These are phyloP conservation scores for Malacoctenus gilli DNA, from an alignment of 2,797 vertebrate genomes.

Conservation along the genomic window DNA sequence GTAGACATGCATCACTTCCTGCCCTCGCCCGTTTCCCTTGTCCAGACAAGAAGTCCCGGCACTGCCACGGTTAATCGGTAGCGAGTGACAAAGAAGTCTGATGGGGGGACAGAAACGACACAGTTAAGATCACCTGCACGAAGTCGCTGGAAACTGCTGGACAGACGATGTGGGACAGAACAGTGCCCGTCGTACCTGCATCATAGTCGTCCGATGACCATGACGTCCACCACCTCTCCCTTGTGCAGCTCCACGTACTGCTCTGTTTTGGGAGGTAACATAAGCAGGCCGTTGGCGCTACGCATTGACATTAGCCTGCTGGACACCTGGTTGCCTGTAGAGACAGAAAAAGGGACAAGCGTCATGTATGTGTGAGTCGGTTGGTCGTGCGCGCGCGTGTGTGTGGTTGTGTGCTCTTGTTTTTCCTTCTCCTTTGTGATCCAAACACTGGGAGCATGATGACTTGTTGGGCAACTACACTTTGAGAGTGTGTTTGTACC, in stretches of 20 bases:
- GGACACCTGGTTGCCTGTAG: constrained; percentile 96
- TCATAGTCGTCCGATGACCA: constrained; percentile 99
- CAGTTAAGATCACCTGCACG: too few species aligned
- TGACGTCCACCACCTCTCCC: constrained; percentile 98
- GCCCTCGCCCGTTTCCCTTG: constrained; percentile 65
- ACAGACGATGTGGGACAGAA: background rate
- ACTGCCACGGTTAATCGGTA: constrained; percentile 71
- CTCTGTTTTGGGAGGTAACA: constrained; percentile 99
- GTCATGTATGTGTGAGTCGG: background rate
- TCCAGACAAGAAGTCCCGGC: constrained; percentile 74
- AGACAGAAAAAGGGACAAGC: background rate
- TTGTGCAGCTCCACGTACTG: constrained; percentile 99
- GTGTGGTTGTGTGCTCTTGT: background rate
- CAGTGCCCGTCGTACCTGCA: constrained; percentile 82
- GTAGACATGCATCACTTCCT: constrained; percentile 96
- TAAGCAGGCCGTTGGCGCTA: constrained; percentile 97
- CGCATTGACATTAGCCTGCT: constrained; percentile 99
- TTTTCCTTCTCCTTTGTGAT: too few species aligned
- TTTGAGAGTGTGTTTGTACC: too few species aligned
- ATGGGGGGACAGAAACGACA: constrained; percentile 13
- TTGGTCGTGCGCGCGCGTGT: background rate
- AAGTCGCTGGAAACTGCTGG: too few species aligned
- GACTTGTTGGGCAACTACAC: too few species aligned
- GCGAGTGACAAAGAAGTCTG: constrained; percentile 67
- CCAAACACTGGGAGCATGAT: too few species aligned